phyloP scores from a whole-genome alignment of 2,113 vertebrate species.

The Corythornis madagascariensis region DNA sequence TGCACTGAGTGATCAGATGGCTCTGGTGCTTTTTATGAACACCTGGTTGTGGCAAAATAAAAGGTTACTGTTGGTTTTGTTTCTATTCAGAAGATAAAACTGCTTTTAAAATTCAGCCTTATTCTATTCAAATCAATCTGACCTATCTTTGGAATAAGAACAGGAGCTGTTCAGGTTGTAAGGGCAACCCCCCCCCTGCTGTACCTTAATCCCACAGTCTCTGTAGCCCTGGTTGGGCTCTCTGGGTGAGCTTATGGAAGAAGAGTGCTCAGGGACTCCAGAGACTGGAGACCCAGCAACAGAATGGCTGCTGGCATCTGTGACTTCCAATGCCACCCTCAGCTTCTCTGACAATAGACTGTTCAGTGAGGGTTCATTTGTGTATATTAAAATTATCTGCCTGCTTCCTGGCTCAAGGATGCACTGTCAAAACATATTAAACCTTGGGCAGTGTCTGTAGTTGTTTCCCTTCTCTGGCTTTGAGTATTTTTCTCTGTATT shows the following conservation, averaged over 20 bases:
- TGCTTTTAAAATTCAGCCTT: not conserved
- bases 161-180: not conserved
- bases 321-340: not conserved
- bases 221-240: accelerated
- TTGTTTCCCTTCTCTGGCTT: not conserved
- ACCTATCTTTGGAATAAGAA: not conserved
- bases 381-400: not conserved
- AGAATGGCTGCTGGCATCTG: not conserved
- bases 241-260: accelerated
- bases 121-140: not conserved
- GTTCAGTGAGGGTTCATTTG: not conserved
- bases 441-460: not conserved
- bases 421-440: not conserved
- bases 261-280: not conserved
- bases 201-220: not conserved
- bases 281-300: not conserved
- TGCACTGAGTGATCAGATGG: not conserved
- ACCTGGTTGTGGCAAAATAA: not conserved
- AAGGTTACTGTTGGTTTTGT: not conserved
- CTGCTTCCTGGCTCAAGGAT: not conserved
- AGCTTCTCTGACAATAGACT: not conserved
- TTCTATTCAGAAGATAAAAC: not conserved
- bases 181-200: not conserved
- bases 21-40: not conserved
- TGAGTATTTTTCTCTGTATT: not conserved